Evolutionary conservation across 2,113 vertebrate species (phyloP).

Genomic region (Pterocles burchelli): DNA sequence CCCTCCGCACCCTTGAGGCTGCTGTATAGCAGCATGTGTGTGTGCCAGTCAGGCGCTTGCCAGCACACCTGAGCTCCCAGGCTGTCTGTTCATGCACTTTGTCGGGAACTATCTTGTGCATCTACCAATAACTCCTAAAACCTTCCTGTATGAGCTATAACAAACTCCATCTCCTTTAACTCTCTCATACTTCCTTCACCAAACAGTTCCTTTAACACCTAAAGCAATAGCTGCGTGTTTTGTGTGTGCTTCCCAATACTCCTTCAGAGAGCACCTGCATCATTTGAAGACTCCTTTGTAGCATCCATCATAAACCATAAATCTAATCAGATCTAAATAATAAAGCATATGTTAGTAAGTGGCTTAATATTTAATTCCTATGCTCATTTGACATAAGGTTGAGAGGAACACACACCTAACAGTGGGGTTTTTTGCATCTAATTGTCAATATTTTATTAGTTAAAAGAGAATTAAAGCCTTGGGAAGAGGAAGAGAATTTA

Average conservation of each 20-base stretch:
- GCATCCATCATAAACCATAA: neutral
- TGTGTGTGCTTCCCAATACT: neutral
- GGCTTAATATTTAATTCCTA: conserved; percentile 1
- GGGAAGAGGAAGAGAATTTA: neutral
- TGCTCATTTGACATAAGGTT: neutral
- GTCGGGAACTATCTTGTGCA: fast-evolving
- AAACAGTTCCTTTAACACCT: neutral
- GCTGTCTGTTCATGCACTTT: neutral
- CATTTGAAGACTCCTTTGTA: neutral
- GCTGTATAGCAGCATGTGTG: too few species aligned
- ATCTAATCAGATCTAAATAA: neutral
- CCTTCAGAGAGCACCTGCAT: neutral
- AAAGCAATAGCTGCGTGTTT: neutral
- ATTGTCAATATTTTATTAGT: neutral
- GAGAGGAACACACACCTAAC: neutral
- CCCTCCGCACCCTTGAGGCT: neutral
- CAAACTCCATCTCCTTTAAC: neutral
- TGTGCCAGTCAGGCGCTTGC: neutral
- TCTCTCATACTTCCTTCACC: neutral
- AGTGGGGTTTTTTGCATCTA: neutral
- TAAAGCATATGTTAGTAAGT: neutral
- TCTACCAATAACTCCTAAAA: neutral
- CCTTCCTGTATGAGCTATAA: neutral
- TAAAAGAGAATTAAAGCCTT: neutral
- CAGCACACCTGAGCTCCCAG: fast-evolving